Base-by-base conservation (phyloP, 2,797 vertebrate genomes). In the Anas acuta region DNA sequence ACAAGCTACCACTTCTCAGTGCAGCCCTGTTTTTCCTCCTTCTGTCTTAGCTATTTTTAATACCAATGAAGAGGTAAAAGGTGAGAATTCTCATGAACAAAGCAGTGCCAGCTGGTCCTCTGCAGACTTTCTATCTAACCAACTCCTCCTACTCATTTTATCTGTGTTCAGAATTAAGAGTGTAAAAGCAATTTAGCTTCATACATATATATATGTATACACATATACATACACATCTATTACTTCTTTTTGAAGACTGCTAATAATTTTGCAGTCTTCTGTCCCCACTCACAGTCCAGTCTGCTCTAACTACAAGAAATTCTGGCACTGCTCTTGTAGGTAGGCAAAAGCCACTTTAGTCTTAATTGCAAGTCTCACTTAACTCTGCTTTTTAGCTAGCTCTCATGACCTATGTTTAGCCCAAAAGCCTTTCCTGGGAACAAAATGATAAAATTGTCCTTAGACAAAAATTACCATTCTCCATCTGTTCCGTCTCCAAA, bases 201-300 rank as follows among this genome's bases (percentile, higher is more conserved):
- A 17, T 18, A 45, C 25, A 25, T 11, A 2, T 37, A 8, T 33
- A 1, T 37, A 0, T 58, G 21, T 23, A 23, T 5, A 21, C 11
- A 37, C 9, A 16, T 13, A 45, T 10, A 56, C 2, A 13, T 5
- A 64, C 4, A 56, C 0, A 51, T 5, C n/a, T 13, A 41, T 12
- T 19, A 67, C 45, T 62, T 66, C 9, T 64, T 84, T 61, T 26
- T 78, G 51, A 49, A 83, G 54, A 54, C 33, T n/a, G 45, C 8
- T 33, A 72, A 30, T 56, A 76, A 30, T 62, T 70, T 60, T 62
- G 11, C 8, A 58, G 9, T 39, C 53, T 71, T 49, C 77, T 8
- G 33, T 62, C 32, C 45, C 51, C 66, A 74, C 60, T 32, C 43
- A 61, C 69, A 62, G 4, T 58, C 30, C 58, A 41, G 8, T 26